phyloP scores from a whole-genome alignment of 2,797 vertebrate genomes.

The Siniperca scherzeri region DNA sequence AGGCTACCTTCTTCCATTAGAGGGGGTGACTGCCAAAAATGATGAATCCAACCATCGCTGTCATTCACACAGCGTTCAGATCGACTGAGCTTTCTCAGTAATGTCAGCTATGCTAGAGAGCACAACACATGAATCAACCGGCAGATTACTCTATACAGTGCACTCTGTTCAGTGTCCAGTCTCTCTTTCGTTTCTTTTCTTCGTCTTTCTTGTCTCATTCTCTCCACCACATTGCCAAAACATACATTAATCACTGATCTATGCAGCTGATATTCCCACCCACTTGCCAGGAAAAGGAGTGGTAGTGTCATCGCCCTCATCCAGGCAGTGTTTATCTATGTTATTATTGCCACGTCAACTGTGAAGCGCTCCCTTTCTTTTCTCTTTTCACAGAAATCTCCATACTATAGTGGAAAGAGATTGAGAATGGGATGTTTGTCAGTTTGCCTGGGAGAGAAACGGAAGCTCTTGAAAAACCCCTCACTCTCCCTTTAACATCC shows the following conservation, averaged over 20 bases:
- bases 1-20: slow-evolving; percentile 4
- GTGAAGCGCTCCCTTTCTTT: slow-evolving; percentile 54
- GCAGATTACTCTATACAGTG: slow-evolving; percentile 54
- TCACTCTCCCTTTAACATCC: slow-evolving; percentile 50
- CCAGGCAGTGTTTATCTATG: slow-evolving; percentile 67
- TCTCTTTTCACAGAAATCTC: slow-evolving; percentile 52
- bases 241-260: slow-evolving; percentile 74
- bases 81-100: slow-evolving; percentile 26
- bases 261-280: slow-evolving; percentile 62
- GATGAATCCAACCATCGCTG: slow-evolving; percentile 54
- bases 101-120: not conserved
- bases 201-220: slow-evolving; percentile 18
- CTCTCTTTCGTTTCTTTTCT: not conserved
- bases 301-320: slow-evolving; percentile 41
- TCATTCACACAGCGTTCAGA: slow-evolving; percentile 38
- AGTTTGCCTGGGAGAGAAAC: slow-evolving; percentile 60
- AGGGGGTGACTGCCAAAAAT: slow-evolving; percentile 19
- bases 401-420: slow-evolving; percentile 41
- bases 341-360: slow-evolving; percentile 59
- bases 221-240: slow-evolving; percentile 41
- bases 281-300: slow-evolving; percentile 46
- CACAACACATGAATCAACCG: slow-evolving; percentile 59
- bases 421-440: slow-evolving; percentile 59
- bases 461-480: slow-evolving; percentile 31
- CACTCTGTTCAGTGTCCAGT: slow-evolving; percentile 44